Evolutionary conservation across 2,797 vertebrate genomes (phyloP).

Genomic region (Myotis pilosus): DNA sequence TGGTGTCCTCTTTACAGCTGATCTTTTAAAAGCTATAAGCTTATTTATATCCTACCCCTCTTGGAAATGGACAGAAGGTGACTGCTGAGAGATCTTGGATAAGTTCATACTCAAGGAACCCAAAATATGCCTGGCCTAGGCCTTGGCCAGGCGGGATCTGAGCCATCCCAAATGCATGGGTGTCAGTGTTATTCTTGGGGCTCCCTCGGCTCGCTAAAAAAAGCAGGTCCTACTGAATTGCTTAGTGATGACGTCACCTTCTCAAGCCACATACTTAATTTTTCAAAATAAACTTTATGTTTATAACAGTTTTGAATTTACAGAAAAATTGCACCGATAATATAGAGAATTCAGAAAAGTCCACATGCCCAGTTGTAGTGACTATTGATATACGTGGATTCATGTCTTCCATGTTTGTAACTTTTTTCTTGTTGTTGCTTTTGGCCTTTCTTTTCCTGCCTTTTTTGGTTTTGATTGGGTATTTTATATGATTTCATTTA

Average conservation of each 20-base stretch:
- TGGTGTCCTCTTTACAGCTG: neutral
- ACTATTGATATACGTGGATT: neutral
- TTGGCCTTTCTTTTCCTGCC: too few relatives aligned
- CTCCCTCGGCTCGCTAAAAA: neutral
- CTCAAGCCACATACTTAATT: constrained; percentile 16
- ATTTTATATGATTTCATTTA: too few relatives aligned
- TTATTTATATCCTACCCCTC: constrained; percentile 25
- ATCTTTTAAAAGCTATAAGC: constrained; percentile 30
- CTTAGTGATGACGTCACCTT: neutral
- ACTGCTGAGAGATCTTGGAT: neutral
- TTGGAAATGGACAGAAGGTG: neutral
- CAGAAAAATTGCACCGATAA: neutral
- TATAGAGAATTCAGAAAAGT: neutral
- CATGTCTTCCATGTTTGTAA: neutral
- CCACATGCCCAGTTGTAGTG: neutral
- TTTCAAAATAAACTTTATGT: neutral
- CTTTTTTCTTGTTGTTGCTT: too few relatives aligned
- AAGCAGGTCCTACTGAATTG: neutral
- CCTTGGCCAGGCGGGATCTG: neutral
- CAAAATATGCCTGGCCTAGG: neutral
- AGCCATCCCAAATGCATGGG: neutral
- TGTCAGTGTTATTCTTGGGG: neutral
- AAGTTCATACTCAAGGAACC: neutral
- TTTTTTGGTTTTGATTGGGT: too few relatives aligned
- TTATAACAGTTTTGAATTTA: neutral